A percentile compares a stretch with the other conserved stretches of the same genome.
Evolutionary conservation across 2,113 vertebrate species (phyloP).

Genomic region (Platichthys stellatus): DNA sequence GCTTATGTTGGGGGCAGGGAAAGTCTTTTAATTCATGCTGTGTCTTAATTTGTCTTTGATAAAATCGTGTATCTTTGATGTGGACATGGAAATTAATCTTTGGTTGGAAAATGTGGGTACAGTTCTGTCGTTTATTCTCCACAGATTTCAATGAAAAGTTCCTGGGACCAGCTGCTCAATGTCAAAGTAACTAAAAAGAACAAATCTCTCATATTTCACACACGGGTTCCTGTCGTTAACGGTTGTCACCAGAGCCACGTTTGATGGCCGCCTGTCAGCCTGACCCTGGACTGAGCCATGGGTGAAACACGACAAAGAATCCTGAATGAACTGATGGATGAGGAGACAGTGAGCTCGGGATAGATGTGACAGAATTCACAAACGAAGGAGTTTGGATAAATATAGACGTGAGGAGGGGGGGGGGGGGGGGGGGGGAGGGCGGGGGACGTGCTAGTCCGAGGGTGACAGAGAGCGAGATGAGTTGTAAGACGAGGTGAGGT

Average conservation of each 20-base stretch:
- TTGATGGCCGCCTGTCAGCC: constrained; percentile 32
- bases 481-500: too few relatives aligned
- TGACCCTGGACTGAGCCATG: constrained; percentile 14
- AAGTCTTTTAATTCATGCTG: neutral
- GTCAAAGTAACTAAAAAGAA: neutral
- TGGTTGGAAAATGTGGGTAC: neutral
- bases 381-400: constrained; percentile 28
- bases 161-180: neutral
- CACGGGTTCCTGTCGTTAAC: constrained; percentile 14
- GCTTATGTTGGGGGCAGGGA: neutral
- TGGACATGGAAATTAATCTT: constrained; percentile 1
- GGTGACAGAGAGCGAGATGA: too few relatives aligned
- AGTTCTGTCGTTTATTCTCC: neutral
- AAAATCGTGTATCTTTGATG: neutral
- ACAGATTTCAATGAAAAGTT: neutral
- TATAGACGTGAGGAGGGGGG: constrained; percentile 32
- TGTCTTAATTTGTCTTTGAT: neutral
- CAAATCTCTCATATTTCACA: constrained; percentile 26
- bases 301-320: constrained; percentile 29
- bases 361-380: constrained; percentile 70
- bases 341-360: constrained; percentile 31
- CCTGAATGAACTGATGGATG: constrained; percentile 22
- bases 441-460: constrained; percentile 44
- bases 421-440: constrained; percentile 14
- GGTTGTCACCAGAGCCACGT: constrained; percentile 21